Conservation (phyloP, 1,140 invertebrate species). For the Akabosia matsudoensis region DNA sequence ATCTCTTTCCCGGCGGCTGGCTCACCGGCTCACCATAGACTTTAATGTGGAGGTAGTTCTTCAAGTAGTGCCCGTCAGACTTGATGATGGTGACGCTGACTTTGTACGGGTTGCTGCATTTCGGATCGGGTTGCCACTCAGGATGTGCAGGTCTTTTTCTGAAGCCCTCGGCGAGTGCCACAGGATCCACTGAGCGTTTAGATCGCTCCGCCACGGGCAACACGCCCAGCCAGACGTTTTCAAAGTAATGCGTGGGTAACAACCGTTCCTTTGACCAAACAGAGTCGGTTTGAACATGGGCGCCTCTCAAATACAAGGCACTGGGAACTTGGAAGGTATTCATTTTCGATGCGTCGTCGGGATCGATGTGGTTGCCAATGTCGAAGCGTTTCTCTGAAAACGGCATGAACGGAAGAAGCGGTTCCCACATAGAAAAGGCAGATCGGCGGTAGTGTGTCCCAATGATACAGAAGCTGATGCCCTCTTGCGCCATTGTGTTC, state of each 20-base stretch:
- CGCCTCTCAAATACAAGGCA: background rate
- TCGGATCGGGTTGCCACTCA: background rate
- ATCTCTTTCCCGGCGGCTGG: background rate
- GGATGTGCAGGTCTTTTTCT: constrained; percentile 4
- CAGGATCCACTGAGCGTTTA: background rate
- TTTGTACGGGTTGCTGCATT: constrained; percentile 26
- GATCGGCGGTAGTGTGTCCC: background rate
- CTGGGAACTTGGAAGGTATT: background rate
- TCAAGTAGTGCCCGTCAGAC: constrained; percentile 5
- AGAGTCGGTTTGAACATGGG: background rate
- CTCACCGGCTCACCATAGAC: background rate
- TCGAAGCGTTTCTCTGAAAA: constrained; percentile 24
- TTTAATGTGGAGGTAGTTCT: constrained; percentile 33
- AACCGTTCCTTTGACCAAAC: background rate
- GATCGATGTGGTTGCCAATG: constrained; percentile 33
- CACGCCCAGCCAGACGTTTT: background rate
- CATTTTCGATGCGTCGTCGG: constrained; percentile 18
- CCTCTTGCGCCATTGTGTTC: constrained; percentile 16
- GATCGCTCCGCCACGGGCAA: background rate
- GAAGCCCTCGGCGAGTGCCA: background rate
- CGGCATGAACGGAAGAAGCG: background rate
- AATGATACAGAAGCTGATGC: constrained; percentile 23
- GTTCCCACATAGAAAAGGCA: background rate
- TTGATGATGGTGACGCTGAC: constrained; percentile 17
- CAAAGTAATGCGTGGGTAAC: background rate